Base-by-base conservation (phyloP, 2,888 invertebrate species). In the Spialia ferax region DNA sequence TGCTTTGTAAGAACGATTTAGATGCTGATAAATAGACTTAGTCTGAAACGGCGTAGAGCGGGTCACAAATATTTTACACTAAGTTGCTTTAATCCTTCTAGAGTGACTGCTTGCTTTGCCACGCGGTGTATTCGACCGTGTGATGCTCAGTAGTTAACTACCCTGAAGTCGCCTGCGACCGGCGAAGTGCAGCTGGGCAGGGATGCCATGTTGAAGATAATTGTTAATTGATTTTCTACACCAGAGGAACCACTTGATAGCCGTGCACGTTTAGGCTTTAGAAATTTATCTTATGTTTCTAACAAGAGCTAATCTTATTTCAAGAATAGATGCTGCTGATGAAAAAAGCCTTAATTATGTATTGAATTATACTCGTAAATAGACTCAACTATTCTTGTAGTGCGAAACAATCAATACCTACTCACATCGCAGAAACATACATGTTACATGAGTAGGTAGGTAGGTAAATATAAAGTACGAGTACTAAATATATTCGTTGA, bases 111-210 rank as follows among this genome's bases (percentile, higher is more conserved):
- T 66, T 63, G 67, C 68, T 67, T 71, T 60, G 68, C 66, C 45
- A 63, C 18, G 72, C 69, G 35, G 57, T 84, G 88, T 87, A 91
- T 90, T 89, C 89, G 89, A 88, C 85, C 88, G 88, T 89, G 80
- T 87, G 85, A 89, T 89, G 83, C 83, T 81, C 76, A 76, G 45
- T 45, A 75, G 45, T 18, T 45, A 45, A 18, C 45, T 45, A 81
- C 54, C 29, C 83, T 79, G 85, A 26, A 82, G 75, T 84, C 88
- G 85, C 81, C 85, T 86, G 87, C 80, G 84, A 77, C 85, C 85
- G 83, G 76, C 83, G 45, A 20, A 45, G 79, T 80, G 80, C 78
- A 81, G 87, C 84, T 82, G 42, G 42, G 50, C 55, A 69, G 63
- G 65, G 68, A 45, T 63, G 62, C 62, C 48, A 35, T 70, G 70